Conservation (phyloP, 2,113 vertebrate genomes). For the Edolisoma coerulescens region DNA sequence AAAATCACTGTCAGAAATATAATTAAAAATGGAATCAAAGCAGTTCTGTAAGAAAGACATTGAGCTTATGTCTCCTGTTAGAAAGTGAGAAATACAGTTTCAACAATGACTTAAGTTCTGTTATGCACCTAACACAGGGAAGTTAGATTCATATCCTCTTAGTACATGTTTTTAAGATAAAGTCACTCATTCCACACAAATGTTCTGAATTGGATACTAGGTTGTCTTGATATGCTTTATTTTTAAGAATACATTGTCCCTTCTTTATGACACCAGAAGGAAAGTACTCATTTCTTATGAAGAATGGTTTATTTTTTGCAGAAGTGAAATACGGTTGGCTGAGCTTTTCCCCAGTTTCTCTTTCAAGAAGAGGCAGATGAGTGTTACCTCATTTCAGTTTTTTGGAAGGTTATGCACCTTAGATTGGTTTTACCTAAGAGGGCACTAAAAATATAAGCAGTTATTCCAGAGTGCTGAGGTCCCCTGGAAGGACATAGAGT, state of each 20-base stretch:
- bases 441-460: background rate
- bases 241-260: background rate
- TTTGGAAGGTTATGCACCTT: background rate
- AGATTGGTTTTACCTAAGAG: background rate
- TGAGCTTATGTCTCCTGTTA: background rate
- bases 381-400: background rate
- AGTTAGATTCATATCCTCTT: background rate
- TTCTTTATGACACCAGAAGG: background rate
- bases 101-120: background rate
- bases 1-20: background rate
- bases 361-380: background rate
- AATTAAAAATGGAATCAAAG: background rate
- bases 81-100: background rate
- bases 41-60: background rate
- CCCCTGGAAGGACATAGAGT: background rate
- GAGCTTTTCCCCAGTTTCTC: background rate
- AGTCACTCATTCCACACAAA: background rate
- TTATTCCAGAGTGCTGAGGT: background rate
- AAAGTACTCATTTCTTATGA: fast-evolving
- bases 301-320: background rate
- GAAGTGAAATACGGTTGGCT: background rate
- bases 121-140: background rate
- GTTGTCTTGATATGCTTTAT: background rate
- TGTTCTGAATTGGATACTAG: background rate
- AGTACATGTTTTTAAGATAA: background rate